These are phyloP conservation scores for Chaetodon trifasciatus DNA, from an alignment of 2,797 vertebrate species.

Conservation along the genomic window DNA sequence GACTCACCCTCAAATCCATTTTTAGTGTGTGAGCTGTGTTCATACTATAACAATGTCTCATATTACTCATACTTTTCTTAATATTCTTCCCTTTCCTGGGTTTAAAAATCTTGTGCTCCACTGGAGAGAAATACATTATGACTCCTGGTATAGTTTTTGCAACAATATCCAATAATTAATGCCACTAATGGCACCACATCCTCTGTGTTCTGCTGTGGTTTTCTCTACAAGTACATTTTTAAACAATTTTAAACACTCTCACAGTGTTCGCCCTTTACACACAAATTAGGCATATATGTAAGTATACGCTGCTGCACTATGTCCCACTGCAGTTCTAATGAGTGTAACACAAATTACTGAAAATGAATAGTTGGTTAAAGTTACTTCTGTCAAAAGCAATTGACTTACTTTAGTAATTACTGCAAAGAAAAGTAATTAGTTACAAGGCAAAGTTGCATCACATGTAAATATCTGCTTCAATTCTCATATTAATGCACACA, in stretches of 20 bases:
- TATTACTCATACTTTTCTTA: conserved; percentile 18
- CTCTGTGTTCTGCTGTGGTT: background rate
- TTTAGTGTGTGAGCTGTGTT: conserved; percentile 25
- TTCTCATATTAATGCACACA: too few species aligned
- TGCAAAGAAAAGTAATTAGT: too few species aligned
- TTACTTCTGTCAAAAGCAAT: too few species aligned
- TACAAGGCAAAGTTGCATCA: too few species aligned
- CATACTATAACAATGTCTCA: conserved; percentile 19
- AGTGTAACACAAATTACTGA: too few species aligned
- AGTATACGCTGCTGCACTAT: too few species aligned
- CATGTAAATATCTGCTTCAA: too few species aligned
- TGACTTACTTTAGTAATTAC: too few species aligned
- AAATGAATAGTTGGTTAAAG: too few species aligned
- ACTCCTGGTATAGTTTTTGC: background rate
- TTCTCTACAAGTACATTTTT: background rate
- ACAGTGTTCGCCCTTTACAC: background rate
- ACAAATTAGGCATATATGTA: background rate
- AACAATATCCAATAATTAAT: background rate
- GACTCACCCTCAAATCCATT: conserved; percentile 44
- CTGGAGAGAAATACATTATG: too few species aligned
- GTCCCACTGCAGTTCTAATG: too few species aligned
- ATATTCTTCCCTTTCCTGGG: background rate
- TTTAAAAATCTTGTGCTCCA: background rate
- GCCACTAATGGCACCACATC: background rate
- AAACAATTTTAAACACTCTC: background rate